Evolutionary conservation across 2,797 vertebrate genomes (phyloP).

Genomic region (Lithobates pipiens): DNA sequence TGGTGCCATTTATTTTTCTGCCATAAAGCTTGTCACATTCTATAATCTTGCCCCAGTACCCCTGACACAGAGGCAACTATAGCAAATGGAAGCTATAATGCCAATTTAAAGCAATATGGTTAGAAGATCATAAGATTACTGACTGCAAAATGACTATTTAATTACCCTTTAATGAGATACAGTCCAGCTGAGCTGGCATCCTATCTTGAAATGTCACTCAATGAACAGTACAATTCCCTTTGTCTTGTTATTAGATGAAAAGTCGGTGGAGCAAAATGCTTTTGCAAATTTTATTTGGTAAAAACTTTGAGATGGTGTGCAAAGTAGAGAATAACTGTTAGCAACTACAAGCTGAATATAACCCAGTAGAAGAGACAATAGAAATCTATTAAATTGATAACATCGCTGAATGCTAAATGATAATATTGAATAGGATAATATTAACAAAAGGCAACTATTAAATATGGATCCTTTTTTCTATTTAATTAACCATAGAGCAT

Average conservation of each 20-base stretch:
- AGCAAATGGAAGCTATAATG: conserved; percentile 52
- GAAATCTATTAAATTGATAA: neutral
- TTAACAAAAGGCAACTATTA: neutral
- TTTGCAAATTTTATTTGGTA: conserved; percentile 38
- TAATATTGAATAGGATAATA: neutral
- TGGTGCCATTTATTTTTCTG: conserved; percentile 4
- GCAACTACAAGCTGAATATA: neutral
- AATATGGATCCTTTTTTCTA: too few species aligned
- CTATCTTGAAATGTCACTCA: conserved; percentile 58
- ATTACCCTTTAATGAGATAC: conserved; percentile 60
- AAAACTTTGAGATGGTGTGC: conserved; percentile 8
- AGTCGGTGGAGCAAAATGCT: conserved; percentile 54
- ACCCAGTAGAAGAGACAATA: neutral
- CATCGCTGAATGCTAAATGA: neutral
- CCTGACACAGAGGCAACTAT: conserved; percentile 23
- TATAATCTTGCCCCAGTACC: neutral
- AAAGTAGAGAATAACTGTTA: neutral
- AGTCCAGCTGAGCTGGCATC: conserved; percentile 45
- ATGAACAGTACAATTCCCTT: conserved; percentile 39
- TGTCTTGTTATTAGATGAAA: conserved; percentile 50
- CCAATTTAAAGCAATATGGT: conserved; percentile 53
- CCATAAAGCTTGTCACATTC: neutral
- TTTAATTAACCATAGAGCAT: too few species aligned
- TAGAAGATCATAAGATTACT: conserved; percentile 51
- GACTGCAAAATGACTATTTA: conserved; percentile 53